Conservation (phyloP, 1,140 invertebrate species). For the Dendrolimus kikuchii region DNA sequence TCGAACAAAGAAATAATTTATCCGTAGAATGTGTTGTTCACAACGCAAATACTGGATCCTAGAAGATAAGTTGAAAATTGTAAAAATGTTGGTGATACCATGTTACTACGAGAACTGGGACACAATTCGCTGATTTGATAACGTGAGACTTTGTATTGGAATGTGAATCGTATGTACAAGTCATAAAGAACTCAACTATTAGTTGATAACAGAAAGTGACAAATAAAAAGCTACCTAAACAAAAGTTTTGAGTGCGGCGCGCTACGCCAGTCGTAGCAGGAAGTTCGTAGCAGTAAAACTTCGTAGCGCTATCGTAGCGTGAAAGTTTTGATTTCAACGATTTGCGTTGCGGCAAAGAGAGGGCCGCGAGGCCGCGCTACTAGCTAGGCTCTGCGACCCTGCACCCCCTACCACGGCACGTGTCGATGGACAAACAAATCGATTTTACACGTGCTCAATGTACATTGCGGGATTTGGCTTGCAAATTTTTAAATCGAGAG, state of each 20-base stretch:
- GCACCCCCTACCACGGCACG: conserved; percentile 23
- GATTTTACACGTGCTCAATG: not conserved
- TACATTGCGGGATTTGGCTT: conserved; percentile 16
- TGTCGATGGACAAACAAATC: not conserved
- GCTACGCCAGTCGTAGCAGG: conserved; percentile 63
- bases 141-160: conserved; percentile 12
- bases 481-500: not conserved
- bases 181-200: conserved; percentile 40
- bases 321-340: conserved; percentile 72
- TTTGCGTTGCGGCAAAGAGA: conserved; percentile 62
- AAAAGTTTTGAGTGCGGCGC: conserved; percentile 65
- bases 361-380: conserved; percentile 59
- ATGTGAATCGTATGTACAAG: conserved; percentile 19
- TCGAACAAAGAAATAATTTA: too few species aligned
- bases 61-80: too few species aligned
- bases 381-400: conserved; percentile 39
- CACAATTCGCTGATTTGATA: conserved; percentile 5
- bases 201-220: conserved; percentile 62
- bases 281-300: conserved; percentile 71
- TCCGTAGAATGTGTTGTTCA: too few species aligned
- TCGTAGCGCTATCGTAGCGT: conserved; percentile 69
- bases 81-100: too few species aligned
- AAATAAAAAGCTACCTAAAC: conserved; percentile 66
- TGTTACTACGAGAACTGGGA: too few species aligned
- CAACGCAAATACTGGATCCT: too few species aligned